Evolutionary conservation across 2,113 vertebrate genomes (phyloP).

Genomic region (Lycocorax pyrrhopterus): DNA sequence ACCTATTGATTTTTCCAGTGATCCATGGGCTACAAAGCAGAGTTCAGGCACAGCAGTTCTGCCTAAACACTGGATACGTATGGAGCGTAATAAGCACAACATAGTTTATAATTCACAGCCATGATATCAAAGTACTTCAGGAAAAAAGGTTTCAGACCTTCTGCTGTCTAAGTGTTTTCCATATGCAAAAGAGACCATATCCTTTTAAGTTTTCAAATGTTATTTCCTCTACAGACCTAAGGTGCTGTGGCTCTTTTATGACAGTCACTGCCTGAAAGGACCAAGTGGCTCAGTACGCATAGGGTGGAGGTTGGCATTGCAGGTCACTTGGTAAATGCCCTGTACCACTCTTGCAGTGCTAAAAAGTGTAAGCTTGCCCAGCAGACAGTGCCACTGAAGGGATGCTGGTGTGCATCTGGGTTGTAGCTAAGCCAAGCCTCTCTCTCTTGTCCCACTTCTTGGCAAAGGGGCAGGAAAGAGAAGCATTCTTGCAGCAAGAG

Average conservation of each 20-base stretch:
- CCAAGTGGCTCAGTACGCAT: fast-evolving
- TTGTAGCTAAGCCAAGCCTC: not conserved
- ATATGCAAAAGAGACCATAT: not conserved
- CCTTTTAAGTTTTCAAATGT: not conserved
- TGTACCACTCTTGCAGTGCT: no score
- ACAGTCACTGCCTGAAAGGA: not conserved
- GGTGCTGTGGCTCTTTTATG: not conserved
- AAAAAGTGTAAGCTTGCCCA: not conserved
- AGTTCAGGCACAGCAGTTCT: not conserved
- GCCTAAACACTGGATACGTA: not conserved
- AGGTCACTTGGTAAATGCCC: not conserved
- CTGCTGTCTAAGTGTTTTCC: not conserved
- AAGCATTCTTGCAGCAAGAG: not conserved
- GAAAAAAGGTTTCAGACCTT: not conserved
- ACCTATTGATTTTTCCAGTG: not conserved
- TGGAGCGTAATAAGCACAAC: not conserved
- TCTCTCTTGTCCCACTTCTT: not conserved
- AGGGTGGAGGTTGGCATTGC: not conserved
- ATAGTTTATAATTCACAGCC: not conserved
- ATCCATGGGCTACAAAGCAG: not conserved
- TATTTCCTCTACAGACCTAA: not conserved
- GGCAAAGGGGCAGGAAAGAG: not conserved
- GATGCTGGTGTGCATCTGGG: not conserved
- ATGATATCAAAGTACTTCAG: not conserved
- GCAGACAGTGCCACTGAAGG: not conserved